These are phyloP conservation scores for Ancistrus triradiatus DNA, from an alignment of 2,113 vertebrate species.

Conservation along the genomic window DNA sequence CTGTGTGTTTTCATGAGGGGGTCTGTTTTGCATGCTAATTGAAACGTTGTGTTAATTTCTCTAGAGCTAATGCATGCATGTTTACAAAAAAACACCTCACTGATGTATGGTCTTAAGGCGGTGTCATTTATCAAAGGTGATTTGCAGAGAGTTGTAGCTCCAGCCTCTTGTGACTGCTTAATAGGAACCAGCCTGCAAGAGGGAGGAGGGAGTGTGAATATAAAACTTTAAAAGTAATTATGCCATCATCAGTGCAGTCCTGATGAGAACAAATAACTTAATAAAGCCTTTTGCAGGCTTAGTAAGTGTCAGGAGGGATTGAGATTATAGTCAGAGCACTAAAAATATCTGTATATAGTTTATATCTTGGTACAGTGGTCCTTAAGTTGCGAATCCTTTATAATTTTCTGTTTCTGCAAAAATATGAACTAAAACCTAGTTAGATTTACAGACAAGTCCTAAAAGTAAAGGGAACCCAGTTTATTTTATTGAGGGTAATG, in stretches of 20 bases:
- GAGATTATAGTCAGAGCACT: no score
- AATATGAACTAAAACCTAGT: no score
- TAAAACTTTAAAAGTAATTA: background rate
- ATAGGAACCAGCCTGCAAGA: no score
- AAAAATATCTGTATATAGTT: background rate
- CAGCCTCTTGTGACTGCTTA: background rate
- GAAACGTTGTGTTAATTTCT: background rate
- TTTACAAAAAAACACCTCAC: background rate
- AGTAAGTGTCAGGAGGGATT: no score
- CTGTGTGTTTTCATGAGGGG: conserved; percentile 1
- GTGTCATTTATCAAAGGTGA: background rate
- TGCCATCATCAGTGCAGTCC: background rate
- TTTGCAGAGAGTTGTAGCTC: no score
- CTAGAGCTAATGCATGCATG: background rate
- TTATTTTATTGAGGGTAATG: no score
- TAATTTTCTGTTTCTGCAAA: no score
- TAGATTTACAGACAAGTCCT: no score
- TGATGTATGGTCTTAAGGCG: background rate
- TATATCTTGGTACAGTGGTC: no score
- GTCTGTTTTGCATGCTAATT: conserved; percentile 4
- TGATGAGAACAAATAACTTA: background rate
- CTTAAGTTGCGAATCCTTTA: no score
- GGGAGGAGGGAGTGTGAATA: background rate
- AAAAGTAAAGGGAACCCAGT: no score
- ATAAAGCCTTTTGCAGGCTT: background rate